A percentile compares a stretch with the other conserved stretches of the same genome.
phyloP scores from a whole-genome alignment of 1,140 invertebrate genomes.

The Teleogryllus occipitalis region DNA sequence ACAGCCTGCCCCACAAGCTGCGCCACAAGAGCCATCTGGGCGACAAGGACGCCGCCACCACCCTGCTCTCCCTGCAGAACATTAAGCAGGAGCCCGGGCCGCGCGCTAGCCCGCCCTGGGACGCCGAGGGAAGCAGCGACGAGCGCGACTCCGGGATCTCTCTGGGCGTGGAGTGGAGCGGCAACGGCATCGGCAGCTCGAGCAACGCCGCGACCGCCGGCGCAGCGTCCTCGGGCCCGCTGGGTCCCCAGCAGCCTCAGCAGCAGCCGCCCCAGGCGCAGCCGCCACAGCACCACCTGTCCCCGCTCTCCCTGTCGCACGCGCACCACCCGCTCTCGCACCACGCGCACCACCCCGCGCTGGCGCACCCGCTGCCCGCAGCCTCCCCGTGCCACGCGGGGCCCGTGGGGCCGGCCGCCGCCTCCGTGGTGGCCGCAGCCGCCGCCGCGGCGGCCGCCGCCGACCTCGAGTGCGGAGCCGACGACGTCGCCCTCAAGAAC shows the following conservation, averaged over 20 bases:
- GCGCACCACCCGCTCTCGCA: conserved; percentile 24
- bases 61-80: conserved; percentile 65
- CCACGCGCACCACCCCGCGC: conserved; percentile 41
- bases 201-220: too few species aligned
- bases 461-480: conserved; percentile 19
- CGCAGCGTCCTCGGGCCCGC: conserved; percentile 31
- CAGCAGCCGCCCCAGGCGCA: too few species aligned
- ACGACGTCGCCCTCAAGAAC: conserved; percentile 65
- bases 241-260: too few species aligned
- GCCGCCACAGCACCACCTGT: conserved; percentile 17
- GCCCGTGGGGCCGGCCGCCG: conserved; percentile 24
- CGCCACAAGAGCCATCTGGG: conserved; percentile 86
- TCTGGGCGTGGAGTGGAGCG: conserved; percentile 58
- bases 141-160: conserved; percentile 83
- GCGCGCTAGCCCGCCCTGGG: conserved; percentile 69
- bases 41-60: conserved; percentile 71
- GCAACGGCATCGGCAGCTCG: too few species aligned
- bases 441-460: conserved; percentile 22
- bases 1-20: conserved; percentile 75
- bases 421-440: too few species aligned
- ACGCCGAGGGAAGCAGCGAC: conserved; percentile 75
- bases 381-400: conserved; percentile 21
- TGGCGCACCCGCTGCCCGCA: conserved; percentile 25
- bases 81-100: conserved; percentile 60
- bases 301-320: too few species aligned